Evolutionary conservation across 1,140 invertebrate species (phyloP), one percentile per base, ranked within the genome.

Genomic region (Drosophila gunungcola): DNA sequence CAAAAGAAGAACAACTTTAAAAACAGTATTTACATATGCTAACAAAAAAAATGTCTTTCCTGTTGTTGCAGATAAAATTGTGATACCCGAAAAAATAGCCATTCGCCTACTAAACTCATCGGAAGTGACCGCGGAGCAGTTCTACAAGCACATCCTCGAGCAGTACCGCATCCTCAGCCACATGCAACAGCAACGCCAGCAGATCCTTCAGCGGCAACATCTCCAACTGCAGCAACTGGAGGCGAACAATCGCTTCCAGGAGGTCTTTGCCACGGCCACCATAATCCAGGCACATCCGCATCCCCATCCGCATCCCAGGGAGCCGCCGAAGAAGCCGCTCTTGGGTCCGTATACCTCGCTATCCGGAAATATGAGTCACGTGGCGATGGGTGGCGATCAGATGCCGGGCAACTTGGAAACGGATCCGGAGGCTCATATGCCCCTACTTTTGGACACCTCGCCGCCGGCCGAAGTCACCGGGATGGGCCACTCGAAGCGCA

Each of bases 31-130:
- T 32, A n/a, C n/a, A n/a, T n/a, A 7, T 6, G 7, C 6, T 6
- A 32, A 32, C 7, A 32, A 6, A 5, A 32, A 1, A 32, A 32
- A 32, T 7, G 6, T 41, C 5, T 13, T 13, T 7, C n/a, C 13
- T 3, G 52, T 72, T 54, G 21, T 88, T 88, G 27, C 69, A 92
- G 91, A 92, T 63, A 92, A 91, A 91, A 91, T 92, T 89, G 90
- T 92, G 80, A 92, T 92, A 91, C 91, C 91, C 70, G 91, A 92
- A 70, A 89, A 92, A 83, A 92, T 92, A 41, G 91, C 91, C 63
- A 92, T 92, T 68, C 89, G 86, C 52, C 77, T 92, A 63, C 58
- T 92, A 11, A 92, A 92, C 70, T 89, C 86, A 79, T 91, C 91
- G 65, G 91, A 92, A 81, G 84, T 92, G 56, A 90, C 79, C 69